These are phyloP conservation scores for Acanthiza pusilla DNA, from an alignment of 2,797 vertebrate species.

Conservation along the genomic window DNA sequence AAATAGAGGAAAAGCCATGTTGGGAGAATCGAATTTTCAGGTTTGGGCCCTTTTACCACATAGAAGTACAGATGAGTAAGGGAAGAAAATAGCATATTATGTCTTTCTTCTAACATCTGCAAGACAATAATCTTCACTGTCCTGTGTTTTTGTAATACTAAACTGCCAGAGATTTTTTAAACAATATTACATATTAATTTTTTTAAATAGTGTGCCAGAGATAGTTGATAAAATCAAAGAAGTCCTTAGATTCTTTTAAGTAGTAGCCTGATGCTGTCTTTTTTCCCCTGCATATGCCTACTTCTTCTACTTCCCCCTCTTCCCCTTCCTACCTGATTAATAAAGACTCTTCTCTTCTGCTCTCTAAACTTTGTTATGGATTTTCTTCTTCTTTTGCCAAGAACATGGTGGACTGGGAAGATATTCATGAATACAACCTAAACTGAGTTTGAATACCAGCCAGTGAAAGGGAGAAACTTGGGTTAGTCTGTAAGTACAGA, in stretches of 20 bases:
- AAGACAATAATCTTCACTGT: not conserved
- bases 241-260: not conserved
- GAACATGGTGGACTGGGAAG: not conserved
- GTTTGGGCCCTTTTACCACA: not conserved
- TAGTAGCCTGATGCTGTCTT: not conserved
- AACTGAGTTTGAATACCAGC: constrained; percentile 9
- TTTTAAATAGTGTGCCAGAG: not conserved
- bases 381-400: constrained; percentile 19
- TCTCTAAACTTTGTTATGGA: not conserved
- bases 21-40: not conserved
- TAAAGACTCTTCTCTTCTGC: not conserved
- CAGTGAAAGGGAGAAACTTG: constrained; percentile 31
- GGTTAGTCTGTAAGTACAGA: constrained; percentile 14
- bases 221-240: not conserved
- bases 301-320: not conserved
- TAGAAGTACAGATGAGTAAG: not conserved
- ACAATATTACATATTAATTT: not conserved
- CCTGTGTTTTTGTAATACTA: not conserved
- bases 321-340: not conserved
- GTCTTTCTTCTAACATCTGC: not conserved
- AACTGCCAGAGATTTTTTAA: not conserved
- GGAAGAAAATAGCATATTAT: not conserved
- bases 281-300: not conserved
- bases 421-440: not conserved
- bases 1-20: not conserved